Evolutionary conservation across 2,797 vertebrate species (phyloP), one percentile per base, ranked within the genome.

Genomic region (Vultur gryphus): DNA sequence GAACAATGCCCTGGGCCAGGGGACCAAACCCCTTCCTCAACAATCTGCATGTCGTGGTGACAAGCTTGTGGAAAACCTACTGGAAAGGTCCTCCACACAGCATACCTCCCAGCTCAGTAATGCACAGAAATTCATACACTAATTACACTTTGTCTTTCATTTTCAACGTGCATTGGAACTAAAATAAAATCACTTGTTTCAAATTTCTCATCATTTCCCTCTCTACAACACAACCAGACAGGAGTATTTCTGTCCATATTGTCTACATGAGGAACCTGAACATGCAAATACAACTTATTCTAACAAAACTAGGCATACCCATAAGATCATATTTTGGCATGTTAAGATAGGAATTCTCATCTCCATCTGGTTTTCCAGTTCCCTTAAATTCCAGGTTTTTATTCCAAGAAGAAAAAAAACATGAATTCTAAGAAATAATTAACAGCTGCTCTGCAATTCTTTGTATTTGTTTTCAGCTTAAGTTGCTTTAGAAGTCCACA

Each of bases 41-140:
- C 31, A 41, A 69, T 25, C 28, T 66, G 13, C 48, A 44, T 1
- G 0, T 11, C 37, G 29, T 10, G 48, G 10, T 0, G 1, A 77
- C 23, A 84, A 37, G 25, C 15, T 85, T 66, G 67, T 3, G 10
- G 65, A 83, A 82, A 87, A 48, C 7, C 11, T 69, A 2, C 1
- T 0, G 17, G 33, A 58, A 82, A 73, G 41, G 28, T n/a, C 23
- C 20, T 37, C 12, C 35, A 58, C 7, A 10, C 15, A 84, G 69
- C 66, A 57, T 4, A 61, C 5, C 37, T 62, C 29, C 25, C 16
- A 5, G 31, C 33, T 59, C 29, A 29, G 37, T 46, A 87, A 82
- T 1, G 29, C n/a, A 43, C 51, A 58, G 46, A 51, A 70, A 82
- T 66, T 52, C 15, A 48, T 13, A 29, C 12, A 10, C 15, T 20